Evolutionary conservation across 2,797 vertebrate genomes (phyloP), one percentile per base, ranked within the genome.

Genomic region (Falco columbarius): DNA sequence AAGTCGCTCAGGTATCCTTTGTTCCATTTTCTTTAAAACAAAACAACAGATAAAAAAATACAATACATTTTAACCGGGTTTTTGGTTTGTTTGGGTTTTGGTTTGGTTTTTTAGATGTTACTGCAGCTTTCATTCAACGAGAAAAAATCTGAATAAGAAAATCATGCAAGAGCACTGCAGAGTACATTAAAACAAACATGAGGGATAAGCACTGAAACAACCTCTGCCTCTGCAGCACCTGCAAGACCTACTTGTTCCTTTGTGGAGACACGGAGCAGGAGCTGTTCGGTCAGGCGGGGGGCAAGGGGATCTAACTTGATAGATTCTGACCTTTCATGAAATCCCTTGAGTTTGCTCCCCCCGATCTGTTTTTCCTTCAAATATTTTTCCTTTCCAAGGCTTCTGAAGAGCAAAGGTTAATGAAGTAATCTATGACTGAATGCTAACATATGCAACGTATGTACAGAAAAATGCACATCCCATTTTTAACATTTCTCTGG

Each of bases 351-450:
- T 34, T 47, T 82, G 36, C 54, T 58, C 63, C 71, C 65, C 71
- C 36, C 59, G 30, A 3, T 40, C 81, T 76, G 47, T 67, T 91
- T 85, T 74, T 83, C 71, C 79, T 87, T 91, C 79, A 85, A 93
- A 74, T 67, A 70, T 71, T 89, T 91, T 44, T 94, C 72, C 27
- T 81, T 85, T 85, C 27, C n/a, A 79, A 95, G 77, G 90, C 93
- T 97, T 94, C 94, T 77, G 90, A 95, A 92, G 92, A 84, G 76
- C 84, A 97, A 96, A 96, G 96, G 95, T 68, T 89, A 97, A 95
- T 90, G 55, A 95, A 86, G 81, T 90, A 93, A 88, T 87, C 82
- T 94, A 15, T 40, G 91, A 77, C 58, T 91, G 94, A 97, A 59
- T 14, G 49, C 44, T 93, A 89, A 86, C 76, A 93, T 47, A 97